Evolutionary conservation across 2,797 vertebrate genomes (phyloP).

Genomic region (Pyrocephalus nanus): DNA sequence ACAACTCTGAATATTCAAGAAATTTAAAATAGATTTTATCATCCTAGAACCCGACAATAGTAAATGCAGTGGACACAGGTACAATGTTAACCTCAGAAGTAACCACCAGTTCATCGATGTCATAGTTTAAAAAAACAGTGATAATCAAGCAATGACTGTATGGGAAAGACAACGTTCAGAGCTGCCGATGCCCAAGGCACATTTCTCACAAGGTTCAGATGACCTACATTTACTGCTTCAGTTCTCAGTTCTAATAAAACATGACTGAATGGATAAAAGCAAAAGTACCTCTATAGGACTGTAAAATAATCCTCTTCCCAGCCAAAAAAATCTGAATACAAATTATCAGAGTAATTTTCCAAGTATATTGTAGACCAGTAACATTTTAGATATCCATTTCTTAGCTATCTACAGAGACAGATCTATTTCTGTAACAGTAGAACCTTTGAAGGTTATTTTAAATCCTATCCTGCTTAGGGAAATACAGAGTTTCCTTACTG

Average conservation of each 20-base stretch:
- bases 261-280: slow-evolving; percentile 11
- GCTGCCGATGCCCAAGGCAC: background rate
- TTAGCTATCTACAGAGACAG: background rate
- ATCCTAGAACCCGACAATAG: background rate
- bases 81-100: background rate
- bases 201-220: slow-evolving; percentile 1
- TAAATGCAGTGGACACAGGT: background rate
- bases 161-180: background rate
- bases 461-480: background rate
- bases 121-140: background rate
- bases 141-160: background rate
- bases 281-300: background rate
- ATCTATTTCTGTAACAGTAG: background rate
- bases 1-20: background rate
- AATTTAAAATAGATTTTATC: background rate
- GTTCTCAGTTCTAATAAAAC: slow-evolving; percentile 5
- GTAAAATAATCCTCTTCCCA: background rate
- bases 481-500: background rate
- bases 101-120: background rate
- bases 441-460: background rate
- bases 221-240: slow-evolving; percentile 53
- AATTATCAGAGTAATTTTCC: background rate
- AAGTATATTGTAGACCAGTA: background rate
- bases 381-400: background rate
- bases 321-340: background rate